Evolutionary conservation across 2,113 vertebrate genomes (phyloP).

Genomic region (Tetrao urogallus): DNA sequence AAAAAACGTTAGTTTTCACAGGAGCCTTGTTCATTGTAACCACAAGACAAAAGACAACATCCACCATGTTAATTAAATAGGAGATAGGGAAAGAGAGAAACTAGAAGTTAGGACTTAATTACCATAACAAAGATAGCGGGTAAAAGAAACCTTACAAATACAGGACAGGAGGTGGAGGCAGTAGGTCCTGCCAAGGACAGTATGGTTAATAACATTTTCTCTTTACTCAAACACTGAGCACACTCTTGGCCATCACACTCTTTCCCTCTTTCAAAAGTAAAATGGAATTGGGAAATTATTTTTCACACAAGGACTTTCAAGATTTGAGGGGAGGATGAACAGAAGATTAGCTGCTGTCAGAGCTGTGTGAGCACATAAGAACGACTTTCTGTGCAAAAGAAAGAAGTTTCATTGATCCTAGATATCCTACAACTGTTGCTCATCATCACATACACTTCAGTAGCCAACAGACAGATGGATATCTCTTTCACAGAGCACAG

Average conservation of each 20-base stretch:
- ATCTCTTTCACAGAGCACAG: background rate
- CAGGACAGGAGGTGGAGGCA: background rate
- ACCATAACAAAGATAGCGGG: background rate
- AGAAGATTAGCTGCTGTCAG: background rate
- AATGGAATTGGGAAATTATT: background rate
- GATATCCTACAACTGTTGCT: background rate
- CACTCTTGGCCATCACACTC: background rate
- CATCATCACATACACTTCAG: background rate
- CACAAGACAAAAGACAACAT: background rate
- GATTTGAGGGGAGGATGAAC: background rate
- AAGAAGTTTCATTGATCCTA: background rate
- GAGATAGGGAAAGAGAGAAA: background rate
- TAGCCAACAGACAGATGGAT: background rate
- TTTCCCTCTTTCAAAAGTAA: background rate
- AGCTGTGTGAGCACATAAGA: background rate
- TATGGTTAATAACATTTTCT: background rate
- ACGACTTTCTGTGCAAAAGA: background rate
- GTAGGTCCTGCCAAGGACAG: background rate
- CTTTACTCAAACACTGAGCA: background rate
- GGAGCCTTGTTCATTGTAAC: background rate
- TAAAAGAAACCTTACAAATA: background rate
- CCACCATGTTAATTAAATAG: constrained; percentile 11
- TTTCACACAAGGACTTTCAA: background rate
- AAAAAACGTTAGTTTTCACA: constrained; percentile 9
- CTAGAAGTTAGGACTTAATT: background rate